Evolutionary conservation across 2,797 vertebrate species (phyloP), one percentile per base, ranked within the genome.

Genomic region (Chiloscyllium punctatum): DNA sequence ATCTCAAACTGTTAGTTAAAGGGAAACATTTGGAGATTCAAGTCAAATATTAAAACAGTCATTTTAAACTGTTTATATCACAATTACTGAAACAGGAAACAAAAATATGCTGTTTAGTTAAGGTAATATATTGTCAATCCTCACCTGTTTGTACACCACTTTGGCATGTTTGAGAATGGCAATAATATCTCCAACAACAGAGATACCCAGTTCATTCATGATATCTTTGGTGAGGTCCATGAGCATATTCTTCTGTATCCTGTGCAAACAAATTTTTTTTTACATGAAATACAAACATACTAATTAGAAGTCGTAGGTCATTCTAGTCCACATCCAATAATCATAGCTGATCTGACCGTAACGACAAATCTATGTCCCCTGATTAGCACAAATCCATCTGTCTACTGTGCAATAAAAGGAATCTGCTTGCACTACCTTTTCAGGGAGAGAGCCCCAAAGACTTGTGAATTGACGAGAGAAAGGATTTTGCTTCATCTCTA

Each of bases 151-250:
- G 96, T 99, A 98, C 0, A 99, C 99, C 48, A 98, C 97, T 96
- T 99, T 99, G 97, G 98, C 98, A 1, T 99, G 99, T 97, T 99
- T 99, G 94, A 99, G 98, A 97, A 99, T 99, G 96, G 98, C 98
- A 6, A 99, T 99, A 96, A 99, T 98, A 96, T 99, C 99, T 0
- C 99, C 99, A n/a, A 99, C 98, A 66, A 99, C 98, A 0, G 98
- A 98, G 96, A 99, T 99, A 0, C 99, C 99, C 92, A 99, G 96
- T 96, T 99, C 99, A 77, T 99, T 98, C 98, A 99, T 99, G 96
- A 99, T 98, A 96, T 99, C 99, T 96, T 99, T 99, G 97, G 98
- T 99, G 95, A 99, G 98, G 96, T 99, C 99, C 98, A 99, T 97
- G 68, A 99, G 96, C 99, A 99, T 99, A 97, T 98, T 98, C 97